These are phyloP conservation scores for Serranus cabrilla DNA, from an alignment of 2,797 vertebrate species.

Conservation along the genomic window DNA sequence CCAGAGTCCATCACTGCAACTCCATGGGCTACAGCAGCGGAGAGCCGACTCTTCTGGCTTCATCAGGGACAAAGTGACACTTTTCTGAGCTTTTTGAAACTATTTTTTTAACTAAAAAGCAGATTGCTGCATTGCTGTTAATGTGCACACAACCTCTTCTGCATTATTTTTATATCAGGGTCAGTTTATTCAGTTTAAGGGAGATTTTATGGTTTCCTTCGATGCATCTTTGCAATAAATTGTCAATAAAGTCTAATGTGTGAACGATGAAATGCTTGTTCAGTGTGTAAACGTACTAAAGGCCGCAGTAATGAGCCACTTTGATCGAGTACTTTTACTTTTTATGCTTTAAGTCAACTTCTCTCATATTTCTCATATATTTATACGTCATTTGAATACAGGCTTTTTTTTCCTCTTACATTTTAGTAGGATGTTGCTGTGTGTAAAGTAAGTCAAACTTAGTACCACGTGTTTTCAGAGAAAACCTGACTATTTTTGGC, in stretches of 20 bases:
- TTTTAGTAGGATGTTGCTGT: no score
- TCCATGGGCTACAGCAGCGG: slow-evolving; percentile 71
- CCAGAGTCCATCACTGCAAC: slow-evolving; percentile 72
- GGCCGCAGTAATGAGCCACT: background rate
- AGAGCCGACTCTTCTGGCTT: slow-evolving; percentile 68
- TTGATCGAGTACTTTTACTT: background rate
- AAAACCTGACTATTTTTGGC: no score
- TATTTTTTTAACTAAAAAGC: background rate
- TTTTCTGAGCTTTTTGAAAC: background rate
- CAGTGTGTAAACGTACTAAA: background rate
- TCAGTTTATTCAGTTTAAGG: background rate
- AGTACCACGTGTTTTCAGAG: no score
- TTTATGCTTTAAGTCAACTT: no score
- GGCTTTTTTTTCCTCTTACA: no score
- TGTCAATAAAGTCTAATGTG: slow-evolving; percentile 35
- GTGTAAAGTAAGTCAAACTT: no score
- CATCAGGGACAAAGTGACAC: slow-evolving; percentile 1
- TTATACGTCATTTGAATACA: no score
- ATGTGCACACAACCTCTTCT: background rate
- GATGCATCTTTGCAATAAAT: background rate
- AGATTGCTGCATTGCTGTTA: background rate
- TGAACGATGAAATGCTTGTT: background rate
- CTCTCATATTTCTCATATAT: no score
- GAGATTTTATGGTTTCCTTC: background rate
- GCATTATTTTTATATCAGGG: background rate